phyloP scores from a whole-genome alignment of 2,113 vertebrate genomes.

The Bagarius yarrelli region DNA sequence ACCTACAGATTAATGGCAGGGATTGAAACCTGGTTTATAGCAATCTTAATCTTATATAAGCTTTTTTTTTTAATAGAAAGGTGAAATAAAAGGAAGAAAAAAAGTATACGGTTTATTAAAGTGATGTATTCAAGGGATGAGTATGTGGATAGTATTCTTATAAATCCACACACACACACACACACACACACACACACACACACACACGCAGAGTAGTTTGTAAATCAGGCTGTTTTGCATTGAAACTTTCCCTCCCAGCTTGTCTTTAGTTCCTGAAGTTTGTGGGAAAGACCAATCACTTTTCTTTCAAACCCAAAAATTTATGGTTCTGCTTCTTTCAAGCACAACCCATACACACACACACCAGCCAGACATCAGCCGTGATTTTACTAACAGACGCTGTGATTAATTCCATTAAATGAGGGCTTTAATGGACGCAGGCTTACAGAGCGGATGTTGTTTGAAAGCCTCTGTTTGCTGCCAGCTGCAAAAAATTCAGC shows the following conservation, averaged over 20 bases:
- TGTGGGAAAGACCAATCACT: slow-evolving; percentile 56
- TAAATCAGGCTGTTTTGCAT: slow-evolving; percentile 71
- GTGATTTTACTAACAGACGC: slow-evolving; percentile 33
- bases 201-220: slow-evolving; percentile 46
- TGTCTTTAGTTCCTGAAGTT: slow-evolving; percentile 65
- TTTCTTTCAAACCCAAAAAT: slow-evolving; percentile 58
- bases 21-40: background rate
- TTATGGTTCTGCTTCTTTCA: slow-evolving; percentile 67
- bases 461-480: slow-evolving; percentile 35
- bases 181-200: slow-evolving; percentile 20
- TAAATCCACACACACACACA: background rate
- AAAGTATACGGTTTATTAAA: background rate
- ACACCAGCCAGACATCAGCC: slow-evolving; percentile 17
- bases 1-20: background rate
- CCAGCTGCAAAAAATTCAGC: slow-evolving; percentile 28
- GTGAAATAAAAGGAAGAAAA: background rate
- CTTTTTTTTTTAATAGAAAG: too few species aligned
- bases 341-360: background rate
- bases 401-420: slow-evolving; percentile 33
- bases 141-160: background rate
- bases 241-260: slow-evolving; percentile 61
- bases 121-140: background rate
- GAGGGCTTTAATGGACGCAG: slow-evolving; percentile 22
- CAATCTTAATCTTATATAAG: background rate
- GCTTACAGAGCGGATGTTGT: slow-evolving; percentile 31